A percentile compares a stretch with the other conserved stretches of the same genome.
phyloP scores from a whole-genome alignment of 2,888 invertebrate genomes.

The Archips xylosteana region DNA sequence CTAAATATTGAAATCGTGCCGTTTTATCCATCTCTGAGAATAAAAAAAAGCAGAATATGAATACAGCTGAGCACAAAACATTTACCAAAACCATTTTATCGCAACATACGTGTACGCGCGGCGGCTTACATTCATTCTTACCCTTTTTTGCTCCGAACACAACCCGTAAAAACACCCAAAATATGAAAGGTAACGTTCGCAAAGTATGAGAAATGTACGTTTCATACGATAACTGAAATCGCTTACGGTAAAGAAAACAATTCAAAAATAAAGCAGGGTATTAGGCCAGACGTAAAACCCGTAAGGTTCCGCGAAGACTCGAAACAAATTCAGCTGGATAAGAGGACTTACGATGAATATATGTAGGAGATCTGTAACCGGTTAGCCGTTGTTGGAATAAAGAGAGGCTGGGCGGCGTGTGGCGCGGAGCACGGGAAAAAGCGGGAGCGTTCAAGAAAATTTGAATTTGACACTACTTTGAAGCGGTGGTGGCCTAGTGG shows the following conservation, averaged over 20 bases:
- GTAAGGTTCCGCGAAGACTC: constrained; percentile 44
- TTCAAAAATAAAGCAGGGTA: constrained; percentile 40
- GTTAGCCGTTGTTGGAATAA: constrained; percentile 56
- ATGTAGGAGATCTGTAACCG: constrained; percentile 59
- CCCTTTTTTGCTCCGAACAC: constrained; percentile 14
- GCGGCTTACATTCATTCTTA: constrained; percentile 25
- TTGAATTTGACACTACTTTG: too few species aligned
- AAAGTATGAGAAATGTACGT: constrained; percentile 30
- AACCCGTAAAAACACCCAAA: constrained; percentile 15
- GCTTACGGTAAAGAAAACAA: constrained; percentile 39
- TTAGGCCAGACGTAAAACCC: constrained; percentile 41
- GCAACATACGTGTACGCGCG: constrained; percentile 16
- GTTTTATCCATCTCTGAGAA: neutral
- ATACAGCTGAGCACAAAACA: constrained; percentile 12
- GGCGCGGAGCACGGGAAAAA: neutral
- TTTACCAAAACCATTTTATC: constrained; percentile 21
- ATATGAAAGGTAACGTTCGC: constrained; percentile 21
- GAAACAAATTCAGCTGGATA: constrained; percentile 50
- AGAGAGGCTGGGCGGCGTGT: constrained; percentile 47
- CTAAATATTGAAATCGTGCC: constrained; percentile 15
- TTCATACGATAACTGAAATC: constrained; percentile 32
- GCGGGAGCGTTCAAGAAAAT: neutral
- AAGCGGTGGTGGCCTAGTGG: too few species aligned
- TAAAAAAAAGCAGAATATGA: constrained; percentile 16
- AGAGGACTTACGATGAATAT: constrained; percentile 50